Conservation (phyloP, 2,888 invertebrate species). For the Carterocephalus palaemon region DNA sequence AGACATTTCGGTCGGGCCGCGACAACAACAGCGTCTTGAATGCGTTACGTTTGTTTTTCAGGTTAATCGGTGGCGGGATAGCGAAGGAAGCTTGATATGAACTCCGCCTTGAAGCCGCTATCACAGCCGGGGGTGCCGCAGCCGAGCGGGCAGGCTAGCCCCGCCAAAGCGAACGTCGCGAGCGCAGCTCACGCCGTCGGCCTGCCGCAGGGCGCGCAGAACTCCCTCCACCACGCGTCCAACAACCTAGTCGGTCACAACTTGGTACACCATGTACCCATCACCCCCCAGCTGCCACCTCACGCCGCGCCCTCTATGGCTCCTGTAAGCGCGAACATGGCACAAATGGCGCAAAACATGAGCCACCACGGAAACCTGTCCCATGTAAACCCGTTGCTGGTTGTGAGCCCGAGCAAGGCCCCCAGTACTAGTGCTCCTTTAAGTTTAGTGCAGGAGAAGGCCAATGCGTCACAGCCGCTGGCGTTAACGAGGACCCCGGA, state of each 20-base stretch:
- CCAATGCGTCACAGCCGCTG: constrained; percentile 52
- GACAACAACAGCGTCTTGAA: constrained; percentile 54
- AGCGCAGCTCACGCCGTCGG: constrained; percentile 64
- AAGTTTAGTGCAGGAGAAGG: constrained; percentile 68
- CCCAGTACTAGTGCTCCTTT: constrained; percentile 61
- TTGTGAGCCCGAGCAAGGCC: constrained; percentile 56
- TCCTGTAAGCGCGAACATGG: constrained; percentile 73
- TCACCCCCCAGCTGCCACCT: constrained; percentile 49
- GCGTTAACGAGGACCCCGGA: constrained; percentile 71
- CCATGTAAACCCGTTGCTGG: constrained; percentile 57
- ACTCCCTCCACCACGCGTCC: constrained; percentile 54
- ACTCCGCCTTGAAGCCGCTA: constrained; percentile 81
- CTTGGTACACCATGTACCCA: constrained; percentile 56
- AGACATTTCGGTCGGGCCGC: constrained; percentile 61
- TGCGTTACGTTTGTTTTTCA: constrained; percentile 62
- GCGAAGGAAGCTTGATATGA: constrained; percentile 69
- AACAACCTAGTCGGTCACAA: constrained; percentile 66
- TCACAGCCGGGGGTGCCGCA: constrained; percentile 71
- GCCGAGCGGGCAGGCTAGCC: constrained; percentile 67
- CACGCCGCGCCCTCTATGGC: constrained; percentile 72
- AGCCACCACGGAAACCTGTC: constrained; percentile 75
- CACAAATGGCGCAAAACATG: constrained; percentile 76
- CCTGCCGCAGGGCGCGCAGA: constrained; percentile 65
- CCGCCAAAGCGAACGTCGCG: constrained; percentile 69
- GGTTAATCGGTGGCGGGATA: constrained; percentile 45